These are phyloP conservation scores for Hirtodrosophila trivittata DNA, from an alignment of 2,888 invertebrate genomes.

Conservation along the genomic window DNA sequence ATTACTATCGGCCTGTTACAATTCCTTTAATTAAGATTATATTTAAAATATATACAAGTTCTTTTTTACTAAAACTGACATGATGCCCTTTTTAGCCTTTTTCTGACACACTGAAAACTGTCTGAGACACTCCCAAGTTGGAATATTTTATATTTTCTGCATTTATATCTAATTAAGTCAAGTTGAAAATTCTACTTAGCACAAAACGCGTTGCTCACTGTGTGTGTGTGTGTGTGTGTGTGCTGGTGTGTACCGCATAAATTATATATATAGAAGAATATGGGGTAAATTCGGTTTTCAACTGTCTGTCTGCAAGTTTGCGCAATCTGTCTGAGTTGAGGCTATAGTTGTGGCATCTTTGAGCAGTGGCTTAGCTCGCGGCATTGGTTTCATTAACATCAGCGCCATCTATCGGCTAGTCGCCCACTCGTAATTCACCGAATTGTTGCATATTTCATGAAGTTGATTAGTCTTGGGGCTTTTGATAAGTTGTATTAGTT, in stretches of 20 bases:
- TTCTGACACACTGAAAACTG: background rate
- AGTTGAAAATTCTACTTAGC: conserved; percentile 66
- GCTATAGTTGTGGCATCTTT: conserved; percentile 14
- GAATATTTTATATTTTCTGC: conserved; percentile 31
- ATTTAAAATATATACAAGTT: too few relatives aligned
- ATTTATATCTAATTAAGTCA: conserved; percentile 68
- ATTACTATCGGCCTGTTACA: too few relatives aligned
- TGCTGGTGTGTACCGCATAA: conserved; percentile 64
- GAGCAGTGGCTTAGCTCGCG: conserved; percentile 20
- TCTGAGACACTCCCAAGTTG: background rate
- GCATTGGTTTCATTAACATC: conserved; percentile 52
- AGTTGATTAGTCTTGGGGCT: conserved; percentile 30
- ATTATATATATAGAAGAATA: conserved; percentile 44
- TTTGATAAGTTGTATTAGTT: conserved; percentile 1
- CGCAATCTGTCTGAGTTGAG: background rate
- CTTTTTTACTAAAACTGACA: background rate
- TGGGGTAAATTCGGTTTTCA: background rate
- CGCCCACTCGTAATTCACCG: conserved; percentile 35
- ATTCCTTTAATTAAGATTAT: too few relatives aligned
- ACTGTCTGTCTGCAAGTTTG: conserved; percentile 2
- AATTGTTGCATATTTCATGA: conserved; percentile 63
- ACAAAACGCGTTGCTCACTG: conserved; percentile 41
- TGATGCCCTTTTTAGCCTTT: background rate
- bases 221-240: too few relatives aligned
- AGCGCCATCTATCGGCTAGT: conserved; percentile 19